Evolutionary conservation across 2,113 vertebrate species (phyloP).

Genomic region (Megatriorchis doriae): DNA sequence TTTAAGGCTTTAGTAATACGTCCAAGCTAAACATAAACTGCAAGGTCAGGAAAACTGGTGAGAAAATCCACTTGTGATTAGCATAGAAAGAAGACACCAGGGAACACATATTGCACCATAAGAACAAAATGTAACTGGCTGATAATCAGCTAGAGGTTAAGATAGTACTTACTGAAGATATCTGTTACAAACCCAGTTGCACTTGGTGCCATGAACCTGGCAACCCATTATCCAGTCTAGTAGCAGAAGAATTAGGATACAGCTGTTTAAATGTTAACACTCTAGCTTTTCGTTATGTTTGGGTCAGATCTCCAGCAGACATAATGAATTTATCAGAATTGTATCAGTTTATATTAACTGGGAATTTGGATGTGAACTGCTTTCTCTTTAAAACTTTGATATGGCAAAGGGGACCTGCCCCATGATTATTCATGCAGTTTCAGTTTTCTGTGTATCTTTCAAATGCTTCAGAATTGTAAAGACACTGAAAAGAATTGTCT

Average conservation of each 20-base stretch:
- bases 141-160: not conserved
- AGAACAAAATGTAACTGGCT: not conserved
- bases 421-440: not conserved
- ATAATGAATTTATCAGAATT: not conserved
- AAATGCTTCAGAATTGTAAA: not conserved
- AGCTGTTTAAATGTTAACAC: not conserved
- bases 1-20: not conserved
- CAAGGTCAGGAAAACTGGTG: not conserved
- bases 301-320: not conserved
- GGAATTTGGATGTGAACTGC: not conserved
- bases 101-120: not conserved
- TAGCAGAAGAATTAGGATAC: not conserved
- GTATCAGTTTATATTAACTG: not conserved
- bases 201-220: rapidly evolving
- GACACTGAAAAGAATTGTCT: not conserved
- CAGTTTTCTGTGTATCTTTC: not conserved
- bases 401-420: not conserved
- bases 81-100: not conserved
- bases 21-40: not conserved
- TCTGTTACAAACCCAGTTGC: not conserved
- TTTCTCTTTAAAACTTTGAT: not conserved
- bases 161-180: not conserved
- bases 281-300: not conserved
- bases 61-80: not conserved
- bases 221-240: not conserved